Base-by-base conservation (phyloP, 2,888 invertebrate genomes). In the Lucinisca nassula region DNA sequence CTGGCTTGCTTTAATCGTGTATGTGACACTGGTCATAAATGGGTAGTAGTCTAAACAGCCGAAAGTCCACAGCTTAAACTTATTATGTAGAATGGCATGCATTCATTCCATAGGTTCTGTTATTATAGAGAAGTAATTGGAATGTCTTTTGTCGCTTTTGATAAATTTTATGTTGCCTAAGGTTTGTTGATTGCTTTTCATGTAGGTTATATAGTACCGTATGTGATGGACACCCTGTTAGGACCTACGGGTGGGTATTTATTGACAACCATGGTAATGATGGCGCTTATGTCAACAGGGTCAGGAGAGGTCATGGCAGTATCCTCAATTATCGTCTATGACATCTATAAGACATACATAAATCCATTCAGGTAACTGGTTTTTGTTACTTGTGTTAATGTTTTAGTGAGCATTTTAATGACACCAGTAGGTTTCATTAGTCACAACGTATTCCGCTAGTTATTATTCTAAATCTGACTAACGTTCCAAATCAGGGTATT, bases 241-340 rank as follows among this genome's bases (percentile, higher is more conserved):
- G 94, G 93, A 2, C 67, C 84, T 0, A 84, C 89, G 0, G 94
- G 94, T 17, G 92, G 90, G n/a, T 91, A 91, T 73, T 85, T 94
- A 70, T 83, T 93, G 0, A 84, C 93, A n/a, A 92, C 92, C 27
- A 93, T 93, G 92, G 77, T 93, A 14, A 93, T 92, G 72, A 93
- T 94, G 76, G 92, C 93, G 24, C 83, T 92, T 4, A 91, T 91
- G 94, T 90, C 91, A 0, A 90, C 91, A 1, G 91, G 91, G 17
- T 92, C 91, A 17, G 91, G 91, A 58, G 94, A 95, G 82, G 93
- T 95, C 40, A 95, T 95, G 93, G 94, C 95, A 10, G 92, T 95
- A 10, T 93, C 94, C 0, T 94, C 94, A 6, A 94, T 94, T 61
- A 88, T 93, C 49, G 92, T 94, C 6, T 94, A 93, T 45, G 94